A percentile compares a stretch with the other conserved stretches of the same genome.
Conservation (phyloP, 2,113 vertebrate genomes). For the Cisticola juncidis region DNA sequence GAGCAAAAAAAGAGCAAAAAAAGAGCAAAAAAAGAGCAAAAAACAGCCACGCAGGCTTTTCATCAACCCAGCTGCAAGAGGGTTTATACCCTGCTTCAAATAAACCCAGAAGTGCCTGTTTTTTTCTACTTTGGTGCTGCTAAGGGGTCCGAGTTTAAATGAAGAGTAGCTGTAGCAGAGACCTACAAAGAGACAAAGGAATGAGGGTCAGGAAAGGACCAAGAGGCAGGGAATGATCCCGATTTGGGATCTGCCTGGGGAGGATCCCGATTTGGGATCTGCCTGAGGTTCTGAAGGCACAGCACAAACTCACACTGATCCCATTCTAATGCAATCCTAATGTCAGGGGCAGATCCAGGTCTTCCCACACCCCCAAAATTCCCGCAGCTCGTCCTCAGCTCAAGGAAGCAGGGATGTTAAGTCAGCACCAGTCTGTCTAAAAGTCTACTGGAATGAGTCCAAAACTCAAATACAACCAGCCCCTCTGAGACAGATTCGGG, state of each 20-base stretch:
- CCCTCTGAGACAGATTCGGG: conserved; percentile 59
- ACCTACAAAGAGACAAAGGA: not conserved
- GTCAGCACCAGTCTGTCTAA: conserved; percentile 41
- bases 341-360: not conserved
- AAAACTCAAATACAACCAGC: conserved; percentile 56
- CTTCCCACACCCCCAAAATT: not conserved
- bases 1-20: too few species aligned
- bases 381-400: not conserved
- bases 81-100: not conserved
- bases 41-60: too few species aligned
- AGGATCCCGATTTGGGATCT: not conserved
- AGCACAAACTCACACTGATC: not conserved
- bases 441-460: conserved; percentile 70
- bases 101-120: not conserved
- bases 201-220: not conserved
- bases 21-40: too few species aligned
- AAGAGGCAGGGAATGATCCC: not conserved
- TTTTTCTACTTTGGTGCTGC: not conserved
- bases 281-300: not conserved
- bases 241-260: not conserved
- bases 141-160: not conserved
- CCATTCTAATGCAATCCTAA: not conserved
- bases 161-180: not conserved
- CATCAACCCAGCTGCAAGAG: not conserved
- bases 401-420: not conserved